Base-by-base conservation (phyloP, 2,113 vertebrate species). In the Eurystomus gularis region DNA sequence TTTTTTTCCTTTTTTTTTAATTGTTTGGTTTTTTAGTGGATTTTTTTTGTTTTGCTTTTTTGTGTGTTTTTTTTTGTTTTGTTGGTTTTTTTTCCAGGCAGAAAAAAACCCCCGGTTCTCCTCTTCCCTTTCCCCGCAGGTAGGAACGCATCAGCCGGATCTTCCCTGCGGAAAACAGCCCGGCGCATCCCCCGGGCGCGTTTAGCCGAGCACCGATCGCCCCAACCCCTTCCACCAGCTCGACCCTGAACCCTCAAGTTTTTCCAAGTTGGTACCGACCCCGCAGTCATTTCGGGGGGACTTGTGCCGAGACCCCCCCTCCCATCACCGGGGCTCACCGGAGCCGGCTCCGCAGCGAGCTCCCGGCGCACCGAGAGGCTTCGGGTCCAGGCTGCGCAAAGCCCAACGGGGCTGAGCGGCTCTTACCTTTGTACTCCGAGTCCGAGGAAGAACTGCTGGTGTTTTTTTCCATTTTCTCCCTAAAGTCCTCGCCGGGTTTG, bases 361-460 rank as follows among this genome's bases (percentile, higher is more conserved):
- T 19, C 77, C 62, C 52, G 2, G 62, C 9, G 68, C 81, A 7
- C 33, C 58, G 54, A 29, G 58, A 24, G 29, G 17, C 11, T 24
- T 5, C 42, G 73, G 60, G 44, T 85, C 65, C 61, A 44, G 60
- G 52, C 81, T 55, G 35, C 3, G 44, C 48, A 9, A 29, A 79
- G 58, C 69, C 44, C 93, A 16, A 5, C 11, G 40, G 42, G 13
- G 13, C n/a, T 2, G 44, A 93, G 31, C 64, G 13, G 46, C 69
- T 66, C 98, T 98, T 98, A 99, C 99, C 99, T 99, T 99, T 99
- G 66, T 99, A 99, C 95, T 99, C 99, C 11, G 99, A 99, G 94
- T 99, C 99, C 26, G 99, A 99, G 2, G 99, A 99, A 8, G 98
- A 98, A 83, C 98, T 98, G 97, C 99, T 99, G 97, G 98, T 98